Base-by-base conservation (phyloP, 2,888 invertebrate species). In the Troides aeacus region DNA sequence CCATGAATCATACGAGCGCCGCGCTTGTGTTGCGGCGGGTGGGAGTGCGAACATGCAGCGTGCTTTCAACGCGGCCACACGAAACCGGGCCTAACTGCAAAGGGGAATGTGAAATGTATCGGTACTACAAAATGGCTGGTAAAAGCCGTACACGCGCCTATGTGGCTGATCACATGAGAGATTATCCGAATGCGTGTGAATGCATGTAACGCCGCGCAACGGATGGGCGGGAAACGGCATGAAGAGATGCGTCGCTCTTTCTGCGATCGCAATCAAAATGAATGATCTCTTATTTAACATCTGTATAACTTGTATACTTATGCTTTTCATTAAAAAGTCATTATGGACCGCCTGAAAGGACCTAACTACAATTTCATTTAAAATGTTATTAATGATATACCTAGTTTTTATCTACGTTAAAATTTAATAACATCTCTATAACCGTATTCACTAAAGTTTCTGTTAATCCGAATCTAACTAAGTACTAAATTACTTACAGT, bases 11-110 rank as follows among this genome's bases (percentile, higher is more conserved):
- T 88, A 90, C 89, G 83, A 82, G 85, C 76, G 79, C 76, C 80
- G 85, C 85, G 85, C 82, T 81, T 87, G 89, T 90, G 88, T 90
- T 82, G 84, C 79, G 83, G 81, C 88, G 86, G 90, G 92, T 91
- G 91, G 92, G 92, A 92, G 91, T 92, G 92, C 90, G 91, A 92
- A 92, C 91, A 92, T 89, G 89, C 90, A 90, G 85, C 88, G 87
- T 89, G 90, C 88, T 90, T 90, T 88, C 89, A 89, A 89, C 88
- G 82, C 89, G 87, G 89, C 91, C 90, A 88, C 84, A 88, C 90
- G 88, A 90, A 91, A 90, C 90, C 89, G 89, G 89, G 89, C 88
- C 86, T 86, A 87, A 84, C 86, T 86, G 89, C 90, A 83, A 85
- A 84, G 83, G 85, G 84, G 84, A 86, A 82, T 81, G 84, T 80